Percentiles rank a stretch among this genome's conserved stretches.
Conservation (phyloP, 2,113 vertebrate genomes). For the Taxidea taxus region DNA sequence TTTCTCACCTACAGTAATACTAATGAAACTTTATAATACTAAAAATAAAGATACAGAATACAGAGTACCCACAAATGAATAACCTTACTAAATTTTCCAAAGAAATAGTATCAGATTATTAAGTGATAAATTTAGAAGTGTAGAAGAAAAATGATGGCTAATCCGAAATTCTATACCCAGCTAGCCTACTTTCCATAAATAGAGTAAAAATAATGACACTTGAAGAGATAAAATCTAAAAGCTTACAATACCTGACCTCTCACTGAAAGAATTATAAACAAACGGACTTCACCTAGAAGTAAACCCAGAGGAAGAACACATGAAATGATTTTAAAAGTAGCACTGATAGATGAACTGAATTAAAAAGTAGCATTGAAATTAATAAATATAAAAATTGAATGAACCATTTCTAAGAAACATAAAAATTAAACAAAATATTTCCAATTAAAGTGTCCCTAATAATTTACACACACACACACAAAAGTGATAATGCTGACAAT, state of each 20-base stretch:
- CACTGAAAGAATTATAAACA: not conserved
- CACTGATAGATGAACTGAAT: not conserved
- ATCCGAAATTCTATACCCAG: not conserved
- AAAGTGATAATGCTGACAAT: not conserved
- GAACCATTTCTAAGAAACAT: not conserved
- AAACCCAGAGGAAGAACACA: not conserved
- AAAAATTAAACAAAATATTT: not conserved
- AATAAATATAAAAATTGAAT: not conserved
- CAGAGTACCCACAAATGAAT: not conserved
- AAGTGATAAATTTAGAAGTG: not conserved
- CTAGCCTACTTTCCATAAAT: not conserved
- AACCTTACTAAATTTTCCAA: not conserved
- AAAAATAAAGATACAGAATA: not conserved
- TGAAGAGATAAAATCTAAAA: not conserved
- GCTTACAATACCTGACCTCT: not conserved
- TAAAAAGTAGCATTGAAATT: not conserved
- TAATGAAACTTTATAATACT: not conserved
- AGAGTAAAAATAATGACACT: not conserved
- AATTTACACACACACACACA: not conserved
- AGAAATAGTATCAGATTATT: not conserved
- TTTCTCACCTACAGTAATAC: not conserved
- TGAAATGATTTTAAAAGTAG: not conserved
- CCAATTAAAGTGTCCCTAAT: not conserved
- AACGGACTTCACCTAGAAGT: not conserved
- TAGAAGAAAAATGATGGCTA: not conserved